Base-by-base conservation (phyloP, 2,888 invertebrate genomes). In the Drosophila monieri region DNA sequence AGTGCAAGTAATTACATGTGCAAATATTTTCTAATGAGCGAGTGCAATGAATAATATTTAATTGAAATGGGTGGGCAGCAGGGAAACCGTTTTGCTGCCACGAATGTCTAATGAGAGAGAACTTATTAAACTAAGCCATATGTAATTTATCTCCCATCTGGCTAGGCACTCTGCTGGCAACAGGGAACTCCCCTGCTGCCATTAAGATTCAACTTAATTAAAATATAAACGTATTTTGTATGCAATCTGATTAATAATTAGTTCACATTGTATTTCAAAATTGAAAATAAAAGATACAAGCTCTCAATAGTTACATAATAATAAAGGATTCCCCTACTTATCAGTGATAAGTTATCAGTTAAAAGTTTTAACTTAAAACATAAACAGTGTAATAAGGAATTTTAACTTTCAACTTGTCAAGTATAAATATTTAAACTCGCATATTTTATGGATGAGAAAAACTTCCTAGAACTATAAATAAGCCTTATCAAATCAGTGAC, bases 21-120 rank as follows among this genome's bases (percentile, higher is more conserved):
- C 69, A 81, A 83, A 80, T 78, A 84, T 76, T 85, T 76, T 77
- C 73, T 85, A 85, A 81, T 84, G 80, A 85, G 85, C 76, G 51
- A 76, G 41, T 72, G 80, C 77, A 76, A 74, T 83, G 78, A 85
- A 80, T 84, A 65, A 54, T 59, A 74, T 74, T 80, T 80, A 80
- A 77, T 84, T 77, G 52, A 58, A 54, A 43, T 56, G 44, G 65
- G 53, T 30, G 18, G 52, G 32, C 41, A 47, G 30, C 47, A 47
- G 46, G 25, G 62, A 43, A 32, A 62, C 41, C 56, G 47, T n/a
- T 49, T 59, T 62, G 43, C 64, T 15, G 64, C 53, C 62, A 51
- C 65, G 52, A 64, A 64, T 64, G 52, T 44, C 65, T 37, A 64
- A 64, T 64, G 64, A 46, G 65, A 23, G 44, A 30, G 53, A 64